These are phyloP conservation scores for Oasisia sp. DNA, from an alignment of 2,888 invertebrate species.

Conservation along the genomic window DNA sequence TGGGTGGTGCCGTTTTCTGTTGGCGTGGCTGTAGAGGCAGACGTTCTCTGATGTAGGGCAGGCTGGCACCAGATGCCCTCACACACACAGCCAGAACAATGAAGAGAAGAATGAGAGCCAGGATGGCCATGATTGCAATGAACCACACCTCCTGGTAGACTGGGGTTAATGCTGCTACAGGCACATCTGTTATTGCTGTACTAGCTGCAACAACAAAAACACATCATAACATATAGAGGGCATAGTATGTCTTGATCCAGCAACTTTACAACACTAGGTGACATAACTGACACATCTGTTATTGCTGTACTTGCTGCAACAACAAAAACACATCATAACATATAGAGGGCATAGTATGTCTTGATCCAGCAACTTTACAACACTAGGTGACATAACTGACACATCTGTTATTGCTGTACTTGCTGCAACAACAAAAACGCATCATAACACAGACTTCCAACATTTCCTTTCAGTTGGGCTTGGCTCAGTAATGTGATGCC, in stretches of 20 bases:
- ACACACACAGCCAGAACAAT: conserved; percentile 46
- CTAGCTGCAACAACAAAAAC: no score
- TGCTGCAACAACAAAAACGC: background rate
- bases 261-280: no score
- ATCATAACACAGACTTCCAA: background rate
- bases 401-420: conserved; percentile 43
- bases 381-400: no score
- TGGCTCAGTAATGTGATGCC: no score
- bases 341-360: background rate
- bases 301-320: conserved; percentile 40
- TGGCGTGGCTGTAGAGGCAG: conserved; percentile 52
- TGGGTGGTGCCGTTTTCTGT: conserved; percentile 35
- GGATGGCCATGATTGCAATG: conserved; percentile 55
- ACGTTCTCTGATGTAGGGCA: conserved; percentile 60
- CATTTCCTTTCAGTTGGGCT: no score
- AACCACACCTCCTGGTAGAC: conserved; percentile 63
- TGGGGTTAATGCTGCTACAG: conserved; percentile 26
- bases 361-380: no score
- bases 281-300: no score
- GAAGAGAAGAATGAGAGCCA: conserved; percentile 54
- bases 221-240: no score
- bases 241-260: no score
- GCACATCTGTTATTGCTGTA: no score
- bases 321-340: background rate
- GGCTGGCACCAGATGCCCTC: conserved; percentile 33